Evolutionary conservation across 1,140 invertebrate species (phyloP).

Genomic region (Conus ventricosus): DNA sequence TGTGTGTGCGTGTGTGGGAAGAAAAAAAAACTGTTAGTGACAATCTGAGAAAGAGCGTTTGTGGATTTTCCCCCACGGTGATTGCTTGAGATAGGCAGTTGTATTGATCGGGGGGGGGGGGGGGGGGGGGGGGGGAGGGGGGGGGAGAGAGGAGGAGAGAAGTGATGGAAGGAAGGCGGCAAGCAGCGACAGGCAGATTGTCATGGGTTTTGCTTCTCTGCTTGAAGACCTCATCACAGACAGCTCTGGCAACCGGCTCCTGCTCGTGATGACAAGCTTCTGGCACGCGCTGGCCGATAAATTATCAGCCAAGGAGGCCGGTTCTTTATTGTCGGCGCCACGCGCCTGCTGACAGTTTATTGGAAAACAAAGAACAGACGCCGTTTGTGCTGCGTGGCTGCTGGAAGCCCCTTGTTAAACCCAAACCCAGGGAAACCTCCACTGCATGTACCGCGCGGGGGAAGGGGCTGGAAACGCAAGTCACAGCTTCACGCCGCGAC

Average conservation of each 20-base stretch:
- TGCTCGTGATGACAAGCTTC: neutral
- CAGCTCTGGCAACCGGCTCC: neutral
- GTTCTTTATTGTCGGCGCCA: neutral
- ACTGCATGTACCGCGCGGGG: too few species aligned
- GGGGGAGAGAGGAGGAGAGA: too few species aligned
- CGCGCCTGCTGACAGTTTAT: neutral
- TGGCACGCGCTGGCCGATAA: neutral
- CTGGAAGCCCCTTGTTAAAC: too few species aligned
- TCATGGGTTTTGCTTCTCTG: neutral
- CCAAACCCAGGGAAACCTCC: too few species aligned
- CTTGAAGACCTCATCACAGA: neutral
- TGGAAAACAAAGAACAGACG: neutral
- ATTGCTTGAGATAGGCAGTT: too few species aligned
- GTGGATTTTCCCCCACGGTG: too few species aligned
- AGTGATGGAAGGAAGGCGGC: too few species aligned
- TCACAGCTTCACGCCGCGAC: too few species aligned
- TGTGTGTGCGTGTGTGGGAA: neutral
- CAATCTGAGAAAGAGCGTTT: slow-evolving; percentile 4
- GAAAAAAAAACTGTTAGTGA: neutral
- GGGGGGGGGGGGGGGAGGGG: neutral
- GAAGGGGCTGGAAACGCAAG: too few species aligned
- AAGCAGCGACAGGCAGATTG: neutral
- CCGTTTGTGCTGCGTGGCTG: neutral
- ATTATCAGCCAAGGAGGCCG: neutral
- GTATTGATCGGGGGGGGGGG: too few species aligned